Base-by-base conservation (phyloP, 2,113 vertebrate genomes). In the Macroglossus sobrinus region DNA sequence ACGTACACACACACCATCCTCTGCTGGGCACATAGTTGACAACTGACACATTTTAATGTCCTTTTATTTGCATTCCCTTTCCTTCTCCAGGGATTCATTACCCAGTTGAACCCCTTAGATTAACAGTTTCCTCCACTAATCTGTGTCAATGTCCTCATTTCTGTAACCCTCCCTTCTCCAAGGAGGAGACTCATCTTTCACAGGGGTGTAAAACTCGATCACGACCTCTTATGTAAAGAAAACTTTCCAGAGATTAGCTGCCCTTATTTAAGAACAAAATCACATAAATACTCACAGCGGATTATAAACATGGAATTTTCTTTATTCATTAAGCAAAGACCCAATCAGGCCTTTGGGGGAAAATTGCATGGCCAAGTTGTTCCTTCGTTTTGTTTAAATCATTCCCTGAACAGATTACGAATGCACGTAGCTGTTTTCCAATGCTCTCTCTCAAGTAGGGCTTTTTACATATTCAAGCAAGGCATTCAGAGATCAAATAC, bases 391-490 rank as follows among this genome's bases (percentile, higher is more conserved):
- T 43, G 14, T 91, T 84, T 89, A 91, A 79, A 22, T 97, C 35
- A n/a, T 66, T 94, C 74, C 93, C 79, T 86, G 57, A 86, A 69
- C n/a, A 89, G 78, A 63, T 28, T 30, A 40, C 74, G 72, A 40
- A 85, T 43, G 61, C 40, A 28, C 26, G 22, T 47, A 79, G 35
- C 75, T 74, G 26, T 89, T 93, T 86, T 69, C 87, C 74, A 87
- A 63, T 16, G 15, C 45, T 86, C 30, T 95, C 94, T 68, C 69
- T 69, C 55, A 94, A 75, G 57, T 40, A 86, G 57, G 24, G 55
- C 66, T 93, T 86, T 63, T 93, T 30, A 93, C 96, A 96, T 87
- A 97, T 93, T 93, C 84, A 96, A 95, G 79, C 40, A 79, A 95
- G 57, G 13, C 84, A 74, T 66, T 53, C 21, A 18, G 63, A 26